Evolutionary conservation across 1,140 invertebrate genomes (phyloP).

Genomic region (Drosophila jambulina): DNA sequence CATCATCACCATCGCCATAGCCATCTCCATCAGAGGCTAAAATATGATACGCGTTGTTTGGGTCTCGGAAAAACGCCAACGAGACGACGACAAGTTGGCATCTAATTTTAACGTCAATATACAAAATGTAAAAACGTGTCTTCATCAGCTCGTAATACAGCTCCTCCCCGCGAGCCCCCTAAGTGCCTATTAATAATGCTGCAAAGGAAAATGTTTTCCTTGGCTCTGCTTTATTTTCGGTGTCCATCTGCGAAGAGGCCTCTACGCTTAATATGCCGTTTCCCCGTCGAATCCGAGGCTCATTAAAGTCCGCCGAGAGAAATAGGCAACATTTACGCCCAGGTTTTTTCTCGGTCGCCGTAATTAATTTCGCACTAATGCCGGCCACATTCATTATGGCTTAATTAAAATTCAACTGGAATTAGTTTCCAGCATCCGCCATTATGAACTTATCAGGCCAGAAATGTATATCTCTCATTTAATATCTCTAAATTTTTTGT

Average conservation of each 20-base stretch:
- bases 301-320: conserved; percentile 66
- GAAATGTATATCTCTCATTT: conserved; percentile 16
- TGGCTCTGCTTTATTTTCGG: conserved; percentile 76
- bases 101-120: conserved; percentile 83
- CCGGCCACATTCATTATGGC: conserved; percentile 57
- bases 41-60: conserved; percentile 81
- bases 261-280: conserved; percentile 79
- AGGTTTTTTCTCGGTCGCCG: conserved; percentile 11
- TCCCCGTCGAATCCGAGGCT: conserved; percentile 73
- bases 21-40: conserved; percentile 59
- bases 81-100: conserved; percentile 75
- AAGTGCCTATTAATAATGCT: conserved; percentile 82
- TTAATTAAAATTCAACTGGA: conserved; percentile 66
- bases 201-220: conserved; percentile 49
- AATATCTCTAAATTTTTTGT: conserved; percentile 12
- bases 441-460: conserved; percentile 35
- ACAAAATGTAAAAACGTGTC: conserved; percentile 81
- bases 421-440: conserved; percentile 28
- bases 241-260: conserved; percentile 52
- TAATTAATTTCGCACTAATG: conserved; percentile 76
- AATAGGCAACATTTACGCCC: conserved; percentile 40
- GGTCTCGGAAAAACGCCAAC: conserved; percentile 27
- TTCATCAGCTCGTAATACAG: conserved; percentile 75
- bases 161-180: not conserved
- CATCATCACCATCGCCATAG: conserved; percentile 41